Conservation (phyloP, 2,113 vertebrate genomes). For the Thymallus thymallus region DNA sequence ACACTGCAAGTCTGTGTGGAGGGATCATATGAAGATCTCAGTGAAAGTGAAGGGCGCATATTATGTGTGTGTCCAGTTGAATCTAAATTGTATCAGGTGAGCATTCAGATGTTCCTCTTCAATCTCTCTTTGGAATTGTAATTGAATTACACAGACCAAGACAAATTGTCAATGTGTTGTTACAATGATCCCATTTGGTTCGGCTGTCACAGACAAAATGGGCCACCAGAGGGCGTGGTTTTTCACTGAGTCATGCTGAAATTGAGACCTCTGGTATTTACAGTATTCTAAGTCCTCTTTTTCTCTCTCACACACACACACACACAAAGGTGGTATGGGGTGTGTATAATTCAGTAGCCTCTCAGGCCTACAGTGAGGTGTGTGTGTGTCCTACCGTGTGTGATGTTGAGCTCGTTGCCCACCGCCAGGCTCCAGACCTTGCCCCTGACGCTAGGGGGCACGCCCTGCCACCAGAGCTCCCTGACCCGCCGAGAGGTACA, state of each 20-base stretch:
- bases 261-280: neutral
- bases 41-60: neutral
- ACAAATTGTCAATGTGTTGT: slow-evolving; percentile 1
- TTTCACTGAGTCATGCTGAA: neutral
- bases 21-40: neutral
- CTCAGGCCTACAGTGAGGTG: neutral
- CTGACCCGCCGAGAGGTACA: slow-evolving; percentile 84
- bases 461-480: slow-evolving; percentile 93
- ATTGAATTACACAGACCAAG: slow-evolving; percentile 8
- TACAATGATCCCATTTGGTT: neutral
- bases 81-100: neutral
- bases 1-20: neutral
- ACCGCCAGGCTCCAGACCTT: slow-evolving; percentile 92
- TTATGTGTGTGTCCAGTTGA: neutral
- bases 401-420: slow-evolving; percentile 91
- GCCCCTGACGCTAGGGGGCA: slow-evolving; percentile 88
- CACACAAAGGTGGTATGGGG: neutral
- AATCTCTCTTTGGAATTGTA: neutral
- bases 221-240: neutral
- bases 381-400: slow-evolving; percentile 77
- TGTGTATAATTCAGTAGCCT: neutral
- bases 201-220: neutral
- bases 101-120: neutral
- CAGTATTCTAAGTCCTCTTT: neutral
- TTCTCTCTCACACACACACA: neutral